Evolutionary conservation across 1,140 invertebrate genomes (phyloP), one percentile per base, ranked within the genome.

Genomic region (Dermatophagoides farinae): DNA sequence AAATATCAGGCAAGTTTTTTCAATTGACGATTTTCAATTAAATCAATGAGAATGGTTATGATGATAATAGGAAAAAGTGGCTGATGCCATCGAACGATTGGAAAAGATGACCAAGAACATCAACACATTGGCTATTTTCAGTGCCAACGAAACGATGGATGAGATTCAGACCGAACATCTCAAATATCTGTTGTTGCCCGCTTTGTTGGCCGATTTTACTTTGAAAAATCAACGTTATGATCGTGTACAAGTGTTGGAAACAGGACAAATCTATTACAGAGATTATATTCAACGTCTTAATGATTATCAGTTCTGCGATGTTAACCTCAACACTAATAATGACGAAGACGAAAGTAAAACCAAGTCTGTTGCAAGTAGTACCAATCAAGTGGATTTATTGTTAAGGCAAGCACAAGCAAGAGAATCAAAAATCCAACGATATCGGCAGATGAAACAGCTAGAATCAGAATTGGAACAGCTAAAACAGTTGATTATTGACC

Each of bases 91-190:
- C 72, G 71, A 73, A 22, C 76, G 79, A 40, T 79, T 89, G 60
- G 86, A 90, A 74, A 76, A 85, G 66, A 75, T 80, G 1, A 90
- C 86, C 18, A 77, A 75, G 64, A 70, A 87, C 53, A 85, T 89
- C 0, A 88, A 85, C 8, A 62, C 81, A 43, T 75, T 83, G 0
- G 81, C 78, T 49, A 77, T 95, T 71, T 95, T 93, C 67, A 91
- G 87, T 71, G 70, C 71, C 38, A 95, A 95, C 74, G 91, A 96
- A 77, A 75, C 74, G 25, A 75, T 88, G 46, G 85, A 90, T 55
- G 91, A 96, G 75, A 70, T 95, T 12, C 72, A 86, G 0, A 88
- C 88, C 14, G 80, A 82, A 64, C 82, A 88, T 67, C 70, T 96
- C 1, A 86, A 86, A 68, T 75, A 86, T 67, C 77, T 91, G 51